Percentiles rank a stretch among this genome's conserved stretches.
Evolutionary conservation across 2,888 invertebrate species (phyloP).

Genomic region (Antitype chi): DNA sequence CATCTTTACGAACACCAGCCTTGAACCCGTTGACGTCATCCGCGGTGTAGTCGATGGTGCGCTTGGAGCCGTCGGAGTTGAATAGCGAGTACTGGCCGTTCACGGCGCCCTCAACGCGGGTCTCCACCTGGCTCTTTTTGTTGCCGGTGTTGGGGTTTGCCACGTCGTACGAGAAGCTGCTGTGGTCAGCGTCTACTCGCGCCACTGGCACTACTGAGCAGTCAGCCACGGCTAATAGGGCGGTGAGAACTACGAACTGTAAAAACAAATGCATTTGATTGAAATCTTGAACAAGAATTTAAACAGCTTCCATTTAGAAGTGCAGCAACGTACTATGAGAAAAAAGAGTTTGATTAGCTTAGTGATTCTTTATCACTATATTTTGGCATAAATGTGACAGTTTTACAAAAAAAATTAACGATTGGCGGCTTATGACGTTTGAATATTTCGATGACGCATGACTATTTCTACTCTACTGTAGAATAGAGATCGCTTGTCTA

Average conservation of each 20-base stretch:
- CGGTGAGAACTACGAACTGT: constrained; percentile 82
- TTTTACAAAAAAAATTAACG: neutral
- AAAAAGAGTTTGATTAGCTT: neutral
- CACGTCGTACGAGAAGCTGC: constrained; percentile 89
- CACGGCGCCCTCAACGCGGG: constrained; percentile 88
- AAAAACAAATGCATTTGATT: constrained; percentile 47
- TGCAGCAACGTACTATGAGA: neutral
- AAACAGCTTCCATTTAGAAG: neutral
- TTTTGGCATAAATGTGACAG: neutral
- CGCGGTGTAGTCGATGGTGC: constrained; percentile 90
- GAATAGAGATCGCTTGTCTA: too few species aligned
- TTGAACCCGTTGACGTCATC: constrained; percentile 89
- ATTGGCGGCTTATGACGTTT: too few species aligned
- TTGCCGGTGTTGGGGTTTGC: constrained; percentile 90
- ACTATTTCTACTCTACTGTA: too few species aligned
- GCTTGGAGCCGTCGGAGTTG: constrained; percentile 90
- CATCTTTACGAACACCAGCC: constrained; percentile 89
- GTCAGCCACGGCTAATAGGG: constrained; percentile 79
- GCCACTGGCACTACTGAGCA: constrained; percentile 80
- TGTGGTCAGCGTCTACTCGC: constrained; percentile 79
- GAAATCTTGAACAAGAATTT: neutral
- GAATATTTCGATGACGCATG: too few species aligned
- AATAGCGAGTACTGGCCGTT: constrained; percentile 90
- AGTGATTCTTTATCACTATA: neutral
- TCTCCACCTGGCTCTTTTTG: constrained; percentile 89